A percentile compares a stretch with the other conserved stretches of the same genome.
These are phyloP conservation scores for Gymnobelideus leadbeateri DNA, from an alignment of 2,113 vertebrate genomes.

Conservation along the genomic window DNA sequence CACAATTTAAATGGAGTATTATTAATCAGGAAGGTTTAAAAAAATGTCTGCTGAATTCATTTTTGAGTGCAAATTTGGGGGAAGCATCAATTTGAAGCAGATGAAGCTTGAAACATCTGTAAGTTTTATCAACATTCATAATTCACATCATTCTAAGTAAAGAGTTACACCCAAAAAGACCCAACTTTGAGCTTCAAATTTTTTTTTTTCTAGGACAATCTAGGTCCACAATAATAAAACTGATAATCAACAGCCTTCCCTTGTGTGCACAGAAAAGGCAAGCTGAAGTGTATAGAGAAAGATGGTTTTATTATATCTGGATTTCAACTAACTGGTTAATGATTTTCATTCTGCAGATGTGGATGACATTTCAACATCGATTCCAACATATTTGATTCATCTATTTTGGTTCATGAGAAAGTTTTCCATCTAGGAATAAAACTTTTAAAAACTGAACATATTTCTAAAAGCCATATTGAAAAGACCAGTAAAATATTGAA, in stretches of 20 bases:
- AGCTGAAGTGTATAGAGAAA: constrained; percentile 13
- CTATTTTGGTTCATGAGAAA: constrained; percentile 61
- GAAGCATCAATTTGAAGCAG: constrained; percentile 6
- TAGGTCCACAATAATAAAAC: neutral
- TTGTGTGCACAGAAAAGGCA: constrained; percentile 48
- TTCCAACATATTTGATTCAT: constrained; percentile 53
- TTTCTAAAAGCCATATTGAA: constrained; percentile 34
- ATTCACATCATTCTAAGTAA: constrained; percentile 22
- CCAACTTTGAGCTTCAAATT: constrained; percentile 9
- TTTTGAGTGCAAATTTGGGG: constrained; percentile 45
- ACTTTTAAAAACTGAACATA: constrained; percentile 54
- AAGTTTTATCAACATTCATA: neutral
- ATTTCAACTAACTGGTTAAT: constrained; percentile 31
- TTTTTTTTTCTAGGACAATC: constrained; percentile 45
- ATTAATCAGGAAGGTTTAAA: constrained; percentile 15
- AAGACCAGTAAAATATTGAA: constrained; percentile 55
- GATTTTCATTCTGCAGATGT: constrained; percentile 37
- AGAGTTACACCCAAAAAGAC: neutral
- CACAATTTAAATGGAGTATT: constrained; percentile 21
- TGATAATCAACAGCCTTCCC: constrained; percentile 24
- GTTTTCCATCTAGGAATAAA: constrained; percentile 59
- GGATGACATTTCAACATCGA: constrained; percentile 50
- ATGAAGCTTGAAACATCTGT: constrained; percentile 31
- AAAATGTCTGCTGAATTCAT: neutral
- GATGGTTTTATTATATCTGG: neutral